Percentiles rank a stretch among this genome's conserved stretches.
Evolutionary conservation across 1,140 invertebrate genomes (phyloP).

Genomic region (Macrosteles quadrilineatus): DNA sequence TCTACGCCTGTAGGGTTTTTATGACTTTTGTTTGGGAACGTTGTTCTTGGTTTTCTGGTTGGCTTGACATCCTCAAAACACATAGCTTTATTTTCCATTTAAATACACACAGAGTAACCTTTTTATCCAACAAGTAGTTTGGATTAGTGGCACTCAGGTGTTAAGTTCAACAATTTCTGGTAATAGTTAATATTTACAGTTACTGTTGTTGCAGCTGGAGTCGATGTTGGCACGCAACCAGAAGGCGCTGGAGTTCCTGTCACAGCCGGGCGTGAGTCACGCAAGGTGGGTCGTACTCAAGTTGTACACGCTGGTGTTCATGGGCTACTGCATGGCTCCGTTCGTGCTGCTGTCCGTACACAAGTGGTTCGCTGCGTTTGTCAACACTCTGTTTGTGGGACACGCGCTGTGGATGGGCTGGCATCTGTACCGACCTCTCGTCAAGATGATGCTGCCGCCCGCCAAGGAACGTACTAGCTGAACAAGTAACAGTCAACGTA

Average conservation of each 20-base stretch:
- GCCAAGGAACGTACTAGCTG: constrained; percentile 2
- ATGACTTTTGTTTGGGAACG: no score
- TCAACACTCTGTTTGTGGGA: constrained; percentile 63
- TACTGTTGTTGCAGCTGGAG: constrained; percentile 58
- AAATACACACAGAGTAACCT: no score
- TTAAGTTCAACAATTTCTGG: no score
- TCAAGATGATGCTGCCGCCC: constrained; percentile 48
- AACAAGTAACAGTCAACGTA: neutral
- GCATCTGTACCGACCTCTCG: constrained; percentile 54
- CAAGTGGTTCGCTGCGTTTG: constrained; percentile 63
- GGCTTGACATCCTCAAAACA: no score
- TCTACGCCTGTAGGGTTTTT: no score
- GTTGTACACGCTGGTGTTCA: constrained; percentile 74
- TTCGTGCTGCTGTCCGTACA: constrained; percentile 74
- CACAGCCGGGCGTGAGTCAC: constrained; percentile 44
- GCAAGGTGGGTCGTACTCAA: constrained; percentile 62
- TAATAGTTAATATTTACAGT: no score
- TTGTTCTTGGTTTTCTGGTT: no score
- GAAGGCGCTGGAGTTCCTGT: constrained; percentile 49
- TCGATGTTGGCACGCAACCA: constrained; percentile 55
- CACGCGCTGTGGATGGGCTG: constrained; percentile 63
- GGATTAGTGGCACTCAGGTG: no score
- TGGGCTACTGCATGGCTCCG: constrained; percentile 82
- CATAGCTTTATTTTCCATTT: no score
- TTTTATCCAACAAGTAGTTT: no score